Percentiles rank a stretch among this genome's conserved stretches.
Evolutionary conservation across 2,113 vertebrate genomes (phyloP).

Genomic region (Halichoeres trimaculatus): DNA sequence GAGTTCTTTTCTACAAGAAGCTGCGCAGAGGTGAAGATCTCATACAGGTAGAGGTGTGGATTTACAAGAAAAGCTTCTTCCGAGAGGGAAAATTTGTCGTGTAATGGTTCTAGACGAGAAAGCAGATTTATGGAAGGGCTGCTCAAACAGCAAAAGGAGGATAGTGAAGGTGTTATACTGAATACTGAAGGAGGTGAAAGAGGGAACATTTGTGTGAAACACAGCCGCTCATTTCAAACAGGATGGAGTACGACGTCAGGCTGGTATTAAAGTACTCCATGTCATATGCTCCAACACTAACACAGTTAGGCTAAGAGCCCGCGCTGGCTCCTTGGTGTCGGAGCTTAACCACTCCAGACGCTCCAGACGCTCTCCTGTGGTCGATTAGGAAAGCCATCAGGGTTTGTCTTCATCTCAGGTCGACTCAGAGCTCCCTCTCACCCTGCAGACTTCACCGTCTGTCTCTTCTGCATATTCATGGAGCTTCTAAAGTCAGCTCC

Average conservation of each 20-base stretch:
- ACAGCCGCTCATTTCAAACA: slow-evolving; percentile 28
- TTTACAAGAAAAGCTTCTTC: slow-evolving; percentile 20
- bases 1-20: slow-evolving; percentile 15
- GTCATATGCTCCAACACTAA: slow-evolving; percentile 46
- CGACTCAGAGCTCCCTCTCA: slow-evolving; percentile 60
- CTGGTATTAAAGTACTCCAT: slow-evolving; percentile 36
- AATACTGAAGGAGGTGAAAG: slow-evolving; percentile 42
- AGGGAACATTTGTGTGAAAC: slow-evolving; percentile 47
- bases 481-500: too few species aligned
- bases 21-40: neutral
- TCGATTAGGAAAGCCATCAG: slow-evolving; percentile 71
- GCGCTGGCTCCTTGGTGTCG: slow-evolving; percentile 22
- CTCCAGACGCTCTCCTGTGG: slow-evolving; percentile 44
- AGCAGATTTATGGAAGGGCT: slow-evolving; percentile 37
- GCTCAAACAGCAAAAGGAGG: slow-evolving; percentile 8
- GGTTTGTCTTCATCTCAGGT: slow-evolving; percentile 73
- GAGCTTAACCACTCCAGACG: slow-evolving; percentile 44
- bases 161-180: slow-evolving; percentile 25
- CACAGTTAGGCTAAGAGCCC: slow-evolving; percentile 48
- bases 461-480: slow-evolving; percentile 72
- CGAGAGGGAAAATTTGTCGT: neutral
- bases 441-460: slow-evolving; percentile 64
- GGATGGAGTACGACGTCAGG: neutral
- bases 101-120: slow-evolving; percentile 31
- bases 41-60: neutral